phyloP scores from a whole-genome alignment of 2,797 vertebrate species.

The Notamacropus eugenii region DNA sequence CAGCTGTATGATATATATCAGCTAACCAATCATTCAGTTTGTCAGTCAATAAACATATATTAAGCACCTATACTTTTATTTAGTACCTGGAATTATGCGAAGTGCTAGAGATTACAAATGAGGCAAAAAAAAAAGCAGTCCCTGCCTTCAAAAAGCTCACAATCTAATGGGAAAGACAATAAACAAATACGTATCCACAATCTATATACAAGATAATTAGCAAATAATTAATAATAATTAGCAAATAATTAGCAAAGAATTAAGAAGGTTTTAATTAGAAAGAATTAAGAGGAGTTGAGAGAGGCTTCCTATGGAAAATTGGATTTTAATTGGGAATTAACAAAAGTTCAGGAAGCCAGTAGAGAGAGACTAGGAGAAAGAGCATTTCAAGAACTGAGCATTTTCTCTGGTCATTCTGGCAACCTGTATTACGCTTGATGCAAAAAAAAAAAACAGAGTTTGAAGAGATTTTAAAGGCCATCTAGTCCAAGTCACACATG shows the following conservation, averaged over 20 bases:
- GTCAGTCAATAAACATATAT: neutral
- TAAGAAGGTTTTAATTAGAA: no score
- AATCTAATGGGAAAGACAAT: neutral
- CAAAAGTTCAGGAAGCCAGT: no score
- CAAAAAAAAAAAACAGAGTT: neutral
- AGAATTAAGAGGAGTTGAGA: no score
- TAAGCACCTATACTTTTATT: neutral
- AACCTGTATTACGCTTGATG: no score
- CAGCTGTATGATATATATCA: neutral
- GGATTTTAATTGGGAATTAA: no score
- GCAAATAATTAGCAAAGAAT: no score
- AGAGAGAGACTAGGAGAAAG: no score
- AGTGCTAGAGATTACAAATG: neutral
- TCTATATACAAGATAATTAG: neutral
- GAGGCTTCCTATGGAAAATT: no score
- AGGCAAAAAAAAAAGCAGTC: neutral
- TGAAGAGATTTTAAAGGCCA: neutral
- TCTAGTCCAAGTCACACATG: neutral
- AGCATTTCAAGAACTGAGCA: neutral
- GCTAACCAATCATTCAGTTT: neutral
- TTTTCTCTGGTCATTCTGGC: neutral
- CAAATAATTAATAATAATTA: neutral
- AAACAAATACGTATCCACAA: neutral
- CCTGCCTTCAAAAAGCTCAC: neutral
- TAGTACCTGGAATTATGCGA: neutral